Base-by-base conservation (phyloP, 2,113 vertebrate genomes). In the Colaptes auratus region DNA sequence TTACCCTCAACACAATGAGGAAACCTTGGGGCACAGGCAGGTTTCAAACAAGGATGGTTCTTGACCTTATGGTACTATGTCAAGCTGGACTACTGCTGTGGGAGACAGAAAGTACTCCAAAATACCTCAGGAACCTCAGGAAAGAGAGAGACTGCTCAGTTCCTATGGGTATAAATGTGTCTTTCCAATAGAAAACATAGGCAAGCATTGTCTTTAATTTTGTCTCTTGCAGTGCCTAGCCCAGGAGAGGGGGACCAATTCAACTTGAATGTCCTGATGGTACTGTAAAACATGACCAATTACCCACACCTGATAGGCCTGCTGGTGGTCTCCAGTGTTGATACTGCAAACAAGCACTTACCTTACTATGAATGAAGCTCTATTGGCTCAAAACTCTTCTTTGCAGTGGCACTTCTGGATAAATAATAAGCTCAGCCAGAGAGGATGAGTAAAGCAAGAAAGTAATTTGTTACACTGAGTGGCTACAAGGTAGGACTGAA, bases 401-500 rank as follows among this genome's bases (percentile, higher is more conserved):
- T 87, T 66, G 59, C 19, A 58, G 3, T 1, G 15, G 7, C 19
- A n/a, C 21, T 88, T 91, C 61, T 83, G 56, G 16, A 63, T 79
- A 88, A 95, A 78, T 44, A 78, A 81, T 53, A 91, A 82, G 19
- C 59, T 89, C 28, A 46, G 31, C 19, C 25, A 82, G 59, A 69
- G 33, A 56, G 18, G 9, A 60, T 50, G 75, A 86, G 86, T 90
- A 84, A 75, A 93, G 10, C 16, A 72, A 86, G 46, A 88, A 82
- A 73, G 31, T 21, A 50, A 48, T 86, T 90, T 91, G 93, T 92
- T 71, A 61, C 84, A n/a, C 44, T 42, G 77, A 72, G 88, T 66
- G 50, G 86, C 12, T 79, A 46, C 48, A 39, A 86, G 46, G 69
- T 84, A 86, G 19, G n/a, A 70, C n/a, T 86, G 44, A 84, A 93